Percentiles rank a stretch among this genome's conserved stretches.
Evolutionary conservation across 2,888 invertebrate species (phyloP).

Genomic region (Alsophila aescularia): DNA sequence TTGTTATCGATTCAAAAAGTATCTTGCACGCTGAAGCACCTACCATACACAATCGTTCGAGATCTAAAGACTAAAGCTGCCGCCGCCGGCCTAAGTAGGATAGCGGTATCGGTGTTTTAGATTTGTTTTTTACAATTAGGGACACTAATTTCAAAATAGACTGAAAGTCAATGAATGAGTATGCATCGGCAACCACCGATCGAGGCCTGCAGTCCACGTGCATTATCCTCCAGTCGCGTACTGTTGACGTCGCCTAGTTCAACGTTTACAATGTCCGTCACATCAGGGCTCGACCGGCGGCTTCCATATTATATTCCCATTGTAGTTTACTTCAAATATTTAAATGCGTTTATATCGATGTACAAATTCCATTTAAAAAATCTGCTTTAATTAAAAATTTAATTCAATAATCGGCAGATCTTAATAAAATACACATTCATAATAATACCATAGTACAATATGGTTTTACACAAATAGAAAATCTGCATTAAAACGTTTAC

Average conservation of each 20-base stretch:
- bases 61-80: background rate
- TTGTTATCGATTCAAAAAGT: background rate
- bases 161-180: slow-evolving; percentile 7
- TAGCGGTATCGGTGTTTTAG: background rate
- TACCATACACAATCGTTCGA: background rate
- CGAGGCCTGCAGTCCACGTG: background rate
- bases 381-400: background rate
- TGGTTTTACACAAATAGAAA: slow-evolving; percentile 1
- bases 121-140: slow-evolving; percentile 3
- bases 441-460: slow-evolving; percentile 1
- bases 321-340: background rate
- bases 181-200: background rate
- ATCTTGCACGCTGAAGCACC: background rate
- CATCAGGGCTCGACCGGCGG: background rate
- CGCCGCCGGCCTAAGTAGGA: background rate
- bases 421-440: background rate
- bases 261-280: background rate
- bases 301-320: slow-evolving; percentile 1
- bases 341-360: background rate
- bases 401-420: background rate
- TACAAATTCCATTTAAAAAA: slow-evolving; percentile 1
- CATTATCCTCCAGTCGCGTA: background rate
- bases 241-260: background rate
- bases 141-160: slow-evolving; percentile 11
- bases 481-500: slow-evolving; percentile 33